Percentiles rank a stretch among this genome's conserved stretches.
These are phyloP conservation scores for Carabus problematicus DNA, from an alignment of 2,888 invertebrate genomes.

Conservation along the genomic window DNA sequence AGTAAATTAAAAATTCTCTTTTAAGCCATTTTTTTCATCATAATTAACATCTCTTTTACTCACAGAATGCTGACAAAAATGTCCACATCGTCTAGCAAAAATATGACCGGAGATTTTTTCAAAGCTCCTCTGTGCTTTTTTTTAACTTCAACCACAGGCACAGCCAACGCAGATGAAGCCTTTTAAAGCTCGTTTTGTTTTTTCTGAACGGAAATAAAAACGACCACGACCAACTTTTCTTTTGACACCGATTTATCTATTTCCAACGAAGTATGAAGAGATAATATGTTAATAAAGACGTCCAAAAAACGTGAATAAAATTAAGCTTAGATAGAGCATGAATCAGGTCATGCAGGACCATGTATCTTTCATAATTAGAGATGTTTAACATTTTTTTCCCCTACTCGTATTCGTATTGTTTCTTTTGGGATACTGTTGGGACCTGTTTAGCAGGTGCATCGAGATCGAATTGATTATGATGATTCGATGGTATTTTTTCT, in stretches of 20 bases:
- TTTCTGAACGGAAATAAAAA: constrained; percentile 1
- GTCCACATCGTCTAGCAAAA: too few relatives aligned
- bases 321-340: constrained; percentile 26
- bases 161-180: constrained; percentile 22
- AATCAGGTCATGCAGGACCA: constrained; percentile 20
- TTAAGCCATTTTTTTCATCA: too few relatives aligned
- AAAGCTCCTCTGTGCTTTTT: neutral
- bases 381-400: constrained; percentile 29
- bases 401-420: constrained; percentile 15
- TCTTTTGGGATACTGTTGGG: constrained; percentile 8
- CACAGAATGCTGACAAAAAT: too few relatives aligned
- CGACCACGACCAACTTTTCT: neutral
- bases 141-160: constrained; percentile 4
- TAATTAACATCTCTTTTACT: too few relatives aligned
- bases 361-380: constrained; percentile 39
- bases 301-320: constrained; percentile 19
- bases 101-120: too few relatives aligned
- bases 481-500: constrained; percentile 28
- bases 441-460: constrained; percentile 39
- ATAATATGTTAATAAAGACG: constrained; percentile 26
- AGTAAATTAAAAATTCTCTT: too few relatives aligned
- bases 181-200: constrained; percentile 16
- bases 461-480: constrained; percentile 38
- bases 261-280: constrained; percentile 23
- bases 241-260: constrained; percentile 29